Percentiles rank a stretch among this genome's conserved stretches.
Evolutionary conservation across 2,797 vertebrate genomes (phyloP).

Genomic region (Phataginus tricuspis): DNA sequence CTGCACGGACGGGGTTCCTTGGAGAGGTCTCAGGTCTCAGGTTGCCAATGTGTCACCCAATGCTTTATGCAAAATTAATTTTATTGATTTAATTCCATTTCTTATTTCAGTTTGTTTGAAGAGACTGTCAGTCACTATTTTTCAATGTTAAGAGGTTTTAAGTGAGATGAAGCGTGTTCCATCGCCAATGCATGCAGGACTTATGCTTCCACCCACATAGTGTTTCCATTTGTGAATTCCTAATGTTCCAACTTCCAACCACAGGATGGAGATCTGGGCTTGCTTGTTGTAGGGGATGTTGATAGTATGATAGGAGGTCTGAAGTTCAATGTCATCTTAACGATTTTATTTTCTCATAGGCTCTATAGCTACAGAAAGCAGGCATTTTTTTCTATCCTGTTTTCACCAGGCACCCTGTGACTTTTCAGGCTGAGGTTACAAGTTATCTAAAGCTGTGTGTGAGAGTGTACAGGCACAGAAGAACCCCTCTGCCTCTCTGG

Average conservation of each 20-base stretch:
- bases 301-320: neutral
- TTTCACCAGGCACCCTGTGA: neutral
- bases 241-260: neutral
- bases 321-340: neutral
- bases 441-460: neutral
- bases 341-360: neutral
- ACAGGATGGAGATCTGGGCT: neutral
- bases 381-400: neutral
- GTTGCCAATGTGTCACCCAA: neutral
- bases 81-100: neutral
- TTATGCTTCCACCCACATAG: neutral
- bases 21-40: neutral
- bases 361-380: neutral
- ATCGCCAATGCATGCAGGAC: neutral
- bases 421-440: neutral
- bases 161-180: neutral
- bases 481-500: neutral
- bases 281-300: neutral
- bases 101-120: neutral
- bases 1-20: neutral
- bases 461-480: neutral
- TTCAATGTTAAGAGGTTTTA: slow-evolving; percentile 35
- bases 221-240: neutral
- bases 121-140: neutral
- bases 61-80: neutral